A percentile compares a stretch with the other conserved stretches of the same genome.
phyloP scores from a whole-genome alignment of 2,113 vertebrate genomes.

The Butorides virescens region DNA sequence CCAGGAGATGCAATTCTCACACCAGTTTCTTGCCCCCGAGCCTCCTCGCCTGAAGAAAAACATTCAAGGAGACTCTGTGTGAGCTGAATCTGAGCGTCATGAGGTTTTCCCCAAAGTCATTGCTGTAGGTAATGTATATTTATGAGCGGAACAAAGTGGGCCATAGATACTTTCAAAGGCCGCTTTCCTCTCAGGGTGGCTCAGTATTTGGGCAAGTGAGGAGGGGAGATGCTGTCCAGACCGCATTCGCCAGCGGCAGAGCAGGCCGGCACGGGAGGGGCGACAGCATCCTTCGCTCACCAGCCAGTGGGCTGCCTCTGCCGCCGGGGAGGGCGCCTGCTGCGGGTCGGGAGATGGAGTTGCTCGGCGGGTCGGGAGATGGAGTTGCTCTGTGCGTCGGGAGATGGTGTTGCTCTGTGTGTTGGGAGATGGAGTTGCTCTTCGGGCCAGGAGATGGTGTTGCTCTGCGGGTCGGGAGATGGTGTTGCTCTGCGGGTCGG shows the following conservation, averaged over 20 bases:
- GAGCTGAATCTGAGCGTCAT: background rate
- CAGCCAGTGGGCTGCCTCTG: background rate
- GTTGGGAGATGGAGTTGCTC: no score
- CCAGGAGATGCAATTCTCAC: background rate
- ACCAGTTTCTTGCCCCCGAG: background rate
- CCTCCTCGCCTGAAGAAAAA: constrained; percentile 35
- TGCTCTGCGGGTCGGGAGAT: no score
- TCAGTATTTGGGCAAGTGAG: background rate
- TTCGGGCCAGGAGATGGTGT: no score
- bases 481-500: no score
- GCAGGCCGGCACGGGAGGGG: background rate
- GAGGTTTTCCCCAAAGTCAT: constrained; percentile 41
- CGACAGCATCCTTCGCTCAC: rapidly evolving
- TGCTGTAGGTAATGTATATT: constrained; percentile 59
- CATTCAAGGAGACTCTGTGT: constrained; percentile 32
- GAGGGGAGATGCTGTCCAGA: background rate
- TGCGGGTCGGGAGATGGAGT: background rate
- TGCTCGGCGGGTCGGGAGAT: background rate
- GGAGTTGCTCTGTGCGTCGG: background rate
- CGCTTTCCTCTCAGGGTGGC: background rate
- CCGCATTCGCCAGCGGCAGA: background rate
- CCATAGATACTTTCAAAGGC: constrained; percentile 6
- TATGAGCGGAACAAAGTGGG: constrained; percentile 42
- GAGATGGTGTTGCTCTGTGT: no score
- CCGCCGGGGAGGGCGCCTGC: background rate